A percentile compares a stretch with the other conserved stretches of the same genome.
Evolutionary conservation across 2,113 vertebrate genomes (phyloP).

Genomic region (Aix galericulata): DNA sequence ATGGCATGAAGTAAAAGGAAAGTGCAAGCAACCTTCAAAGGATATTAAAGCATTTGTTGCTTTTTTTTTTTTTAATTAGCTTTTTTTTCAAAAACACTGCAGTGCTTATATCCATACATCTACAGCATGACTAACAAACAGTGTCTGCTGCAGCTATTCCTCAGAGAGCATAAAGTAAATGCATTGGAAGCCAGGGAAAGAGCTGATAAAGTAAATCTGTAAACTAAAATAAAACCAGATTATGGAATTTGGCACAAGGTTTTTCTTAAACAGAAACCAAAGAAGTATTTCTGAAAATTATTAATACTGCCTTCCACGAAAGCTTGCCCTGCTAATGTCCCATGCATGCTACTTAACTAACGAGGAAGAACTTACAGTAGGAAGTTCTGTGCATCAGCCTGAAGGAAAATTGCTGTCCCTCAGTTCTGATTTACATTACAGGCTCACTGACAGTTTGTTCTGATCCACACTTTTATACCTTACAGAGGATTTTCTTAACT

Average conservation of each 20-base stretch:
- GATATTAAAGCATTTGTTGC: fast-evolving
- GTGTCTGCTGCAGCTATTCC: conserved; percentile 15
- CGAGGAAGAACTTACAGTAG: background rate
- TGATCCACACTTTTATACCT: background rate
- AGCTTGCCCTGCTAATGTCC: background rate
- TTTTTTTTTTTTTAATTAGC: background rate
- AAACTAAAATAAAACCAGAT: background rate
- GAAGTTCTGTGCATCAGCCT: background rate
- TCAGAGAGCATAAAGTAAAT: background rate
- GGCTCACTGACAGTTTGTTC: background rate
- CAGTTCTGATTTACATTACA: background rate
- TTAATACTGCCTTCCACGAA: background rate
- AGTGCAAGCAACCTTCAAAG: background rate
- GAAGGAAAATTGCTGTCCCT: background rate
- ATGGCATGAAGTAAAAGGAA: background rate
- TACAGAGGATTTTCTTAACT: background rate
- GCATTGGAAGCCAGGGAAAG: background rate
- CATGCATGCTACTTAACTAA: background rate
- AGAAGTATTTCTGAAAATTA: background rate
- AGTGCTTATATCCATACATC: background rate
- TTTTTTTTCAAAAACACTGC: background rate
- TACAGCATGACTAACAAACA: background rate
- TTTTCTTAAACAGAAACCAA: background rate
- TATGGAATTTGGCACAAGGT: background rate
- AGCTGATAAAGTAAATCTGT: background rate